Evolutionary conservation across 1,140 invertebrate species (phyloP), one percentile per base, ranked within the genome.

Genomic region (Cheumatopsyche charites): DNA sequence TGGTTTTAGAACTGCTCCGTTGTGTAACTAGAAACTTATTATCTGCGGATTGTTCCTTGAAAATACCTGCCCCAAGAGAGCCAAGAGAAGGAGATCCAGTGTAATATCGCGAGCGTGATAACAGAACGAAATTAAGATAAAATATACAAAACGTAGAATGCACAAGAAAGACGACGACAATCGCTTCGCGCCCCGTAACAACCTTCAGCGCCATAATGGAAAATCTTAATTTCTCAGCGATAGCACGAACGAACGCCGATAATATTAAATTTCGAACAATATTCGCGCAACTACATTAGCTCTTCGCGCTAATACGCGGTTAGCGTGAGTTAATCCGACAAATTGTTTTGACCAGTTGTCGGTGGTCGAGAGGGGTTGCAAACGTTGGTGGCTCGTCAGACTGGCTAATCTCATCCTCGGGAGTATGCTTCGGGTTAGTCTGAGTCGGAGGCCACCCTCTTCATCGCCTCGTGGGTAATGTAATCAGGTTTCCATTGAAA

Each of bases 271-370:
- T 36, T 36, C 3, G 9, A 36, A 36, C 9, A 36, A 36, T 36
- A 36, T 9, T 4, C 9, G 9, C 9, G 9, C 25, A 55, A 55
- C 25, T 36, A 23, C 66, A 68, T 55, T 52, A 68, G 29, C 49
- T 55, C 6, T 13, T 13, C 55, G 4, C 17, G 13, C 23, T 74
- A 74, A 74, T 74, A 71, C 41, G 73, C 45, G 55, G 70, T 62
- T 74, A 58, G 73, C 73, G 73, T 74, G 73, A 74, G 73, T 43
- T 63, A 55, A 74, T 68, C 66, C 29, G 68, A 62, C 29, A 62
- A 62, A 70, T 70, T 70, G 68, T 70, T 68, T 68, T 55, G 66
- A 68, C 68, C 61, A 17, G 62, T 17, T 36, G 19, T 29, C 2
- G 66, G 66, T 23, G 47, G 2, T 21, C 4, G 23, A n/a, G 6